Evolutionary conservation across 2,113 vertebrate species (phyloP), one percentile per base, ranked within the genome.

Genomic region (Cryptotis parvus): DNA sequence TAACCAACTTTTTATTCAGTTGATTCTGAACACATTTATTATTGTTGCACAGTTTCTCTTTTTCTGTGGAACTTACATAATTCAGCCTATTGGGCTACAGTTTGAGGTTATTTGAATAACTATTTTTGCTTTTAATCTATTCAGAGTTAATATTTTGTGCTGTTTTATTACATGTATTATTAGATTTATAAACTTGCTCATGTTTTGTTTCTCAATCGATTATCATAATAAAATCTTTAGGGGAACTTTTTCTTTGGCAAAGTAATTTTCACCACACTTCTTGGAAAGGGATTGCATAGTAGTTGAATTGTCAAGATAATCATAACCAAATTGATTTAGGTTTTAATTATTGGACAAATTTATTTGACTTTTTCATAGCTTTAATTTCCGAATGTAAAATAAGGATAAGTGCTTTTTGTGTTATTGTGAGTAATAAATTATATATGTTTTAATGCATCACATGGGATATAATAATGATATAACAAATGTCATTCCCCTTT

Each of bases 1-100:
- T 61, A 31, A 5, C 31, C 15, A 31, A 4, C 4, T 73, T 73
- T 89, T 4, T 70, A 9, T 73, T 94, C 45, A 58, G 5, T 39
- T 78, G 41, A 41, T 87, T 84, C n/a, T 63, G 66, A 85, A 49
- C 7, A 82, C 5, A 82, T 77, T 80, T n/a, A 27, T 77, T 83
- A 49, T 81, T 91, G 72, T 35, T 91, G 9, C 74, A 9, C 22
- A 43, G 65, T 86, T 65, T 11, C 4, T 43, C 27, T 58, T 75
- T n/a, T 8, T 82, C 18, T 84, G 1, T 86, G 9, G 80, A 80
- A 77, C 58, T 37, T 78, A 11, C 55, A 27, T 79, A 87, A 55
- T 2, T 35, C 33, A 9, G n/a, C 9, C 33, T 91, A 26, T 37
- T 8, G n/a, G 41, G 1, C 43, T 52, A 15, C 12, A 58, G 55